Base-by-base conservation (phyloP, 2,888 invertebrate genomes). In the Conchocele bisecta region DNA sequence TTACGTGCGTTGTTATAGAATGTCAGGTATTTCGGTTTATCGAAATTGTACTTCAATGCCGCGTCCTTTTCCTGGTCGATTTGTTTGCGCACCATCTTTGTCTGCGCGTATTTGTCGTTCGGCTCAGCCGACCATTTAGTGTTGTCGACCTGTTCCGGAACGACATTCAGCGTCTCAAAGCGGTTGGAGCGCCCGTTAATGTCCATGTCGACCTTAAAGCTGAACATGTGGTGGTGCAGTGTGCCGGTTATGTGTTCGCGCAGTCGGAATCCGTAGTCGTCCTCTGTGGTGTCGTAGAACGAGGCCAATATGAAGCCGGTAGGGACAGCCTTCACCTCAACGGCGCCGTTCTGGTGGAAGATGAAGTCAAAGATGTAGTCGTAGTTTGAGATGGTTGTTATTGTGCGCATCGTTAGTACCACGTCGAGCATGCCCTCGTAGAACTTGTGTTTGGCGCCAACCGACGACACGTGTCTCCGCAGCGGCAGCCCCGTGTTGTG, bases 331-430 rank as follows among this genome's bases (percentile, higher is more conserved):
- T 79, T 78, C 1, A 82, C 77, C 35, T 86, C 83, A 3, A 86
- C 50, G 1, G 70, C 86, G 3, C 88, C 87, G 57, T 80, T 86
- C 57, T 87, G 86, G 41, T 88, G 85, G 51, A 89, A 86, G n/a
- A 85, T 75, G 20, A 84, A 85, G 60, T 89, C 89, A 31, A 86
- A 58, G 4, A 88, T 75, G 58, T 89, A 89, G 51, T 88, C 88
- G 59, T 88, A 88, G 61, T 88, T 88, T 6, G 69, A 74, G 6
- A 89, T 71, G 3, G 85, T 75, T 6, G 82, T 15, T 9, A 86
- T 82, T 15, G 81, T 81, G 39, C 88, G 60, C 6, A 88, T 51
- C 1, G 83, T 75, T 0, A 89, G 65, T 13, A 83, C 85, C 9
- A 72, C 66, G 57, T 83, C 83, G 24, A 68, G 53, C 83, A 86